These are phyloP conservation scores for Archips xylosteana DNA, from an alignment of 2,888 invertebrate species.

Conservation along the genomic window DNA sequence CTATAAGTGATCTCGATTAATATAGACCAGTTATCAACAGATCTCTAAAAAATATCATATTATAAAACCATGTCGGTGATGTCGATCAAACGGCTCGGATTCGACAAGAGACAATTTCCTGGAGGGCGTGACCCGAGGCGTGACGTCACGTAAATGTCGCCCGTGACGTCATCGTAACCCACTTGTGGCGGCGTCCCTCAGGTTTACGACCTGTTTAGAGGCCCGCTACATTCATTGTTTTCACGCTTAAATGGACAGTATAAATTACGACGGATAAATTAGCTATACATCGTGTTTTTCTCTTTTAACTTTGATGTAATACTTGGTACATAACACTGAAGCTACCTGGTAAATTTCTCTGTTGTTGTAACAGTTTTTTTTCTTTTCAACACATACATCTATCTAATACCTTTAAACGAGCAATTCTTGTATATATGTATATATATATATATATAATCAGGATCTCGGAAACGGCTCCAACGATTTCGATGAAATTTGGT, in stretches of 20 bases:
- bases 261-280: neutral
- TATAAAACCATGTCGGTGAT: neutral
- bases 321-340: no score
- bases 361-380: no score
- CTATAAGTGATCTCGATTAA: no score
- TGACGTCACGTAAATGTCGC: constrained; percentile 35
- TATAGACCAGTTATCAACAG: no score
- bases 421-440: no score
- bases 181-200: constrained; percentile 22
- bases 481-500: no score
- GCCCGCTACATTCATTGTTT: constrained; percentile 12
- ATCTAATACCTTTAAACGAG: no score
- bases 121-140: neutral
- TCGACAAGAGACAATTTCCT: neutral
- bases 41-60: neutral
- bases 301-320: no score
- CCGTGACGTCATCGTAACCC: constrained; percentile 33
- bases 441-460: no score
- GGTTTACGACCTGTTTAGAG: constrained; percentile 9
- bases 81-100: neutral
- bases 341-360: no score
- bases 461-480: no score
- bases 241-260: neutral
- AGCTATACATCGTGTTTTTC: neutral
- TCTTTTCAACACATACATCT: no score